Percentiles rank a stretch among this genome's conserved stretches.
Conservation (phyloP, 1,140 invertebrate genomes). For the Drosophila equinoxialis region DNA sequence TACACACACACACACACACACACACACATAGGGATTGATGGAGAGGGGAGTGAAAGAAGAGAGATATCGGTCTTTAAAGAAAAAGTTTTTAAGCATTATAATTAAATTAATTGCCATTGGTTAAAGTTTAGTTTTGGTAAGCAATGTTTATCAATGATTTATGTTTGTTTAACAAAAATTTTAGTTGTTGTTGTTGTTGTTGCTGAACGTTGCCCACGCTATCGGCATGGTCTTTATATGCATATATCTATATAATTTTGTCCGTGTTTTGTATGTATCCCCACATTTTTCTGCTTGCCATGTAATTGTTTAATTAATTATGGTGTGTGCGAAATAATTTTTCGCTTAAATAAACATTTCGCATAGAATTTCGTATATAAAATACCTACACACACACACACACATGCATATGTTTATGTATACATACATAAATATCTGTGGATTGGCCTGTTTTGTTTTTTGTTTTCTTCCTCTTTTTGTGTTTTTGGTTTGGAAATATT, state of each 20-base stretch:
- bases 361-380: conserved; percentile 28
- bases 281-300: conserved; percentile 26
- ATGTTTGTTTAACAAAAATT: conserved; percentile 33
- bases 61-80: not conserved
- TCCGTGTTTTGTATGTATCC: conserved; percentile 13
- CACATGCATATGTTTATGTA: too few relatives aligned
- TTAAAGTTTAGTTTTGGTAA: conserved; percentile 18
- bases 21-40: not conserved
- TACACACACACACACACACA: conserved; percentile 22
- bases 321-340: conserved; percentile 55
- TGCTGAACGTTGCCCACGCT: not conserved
- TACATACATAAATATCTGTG: not conserved
- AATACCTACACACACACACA: not conserved
- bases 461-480: not conserved
- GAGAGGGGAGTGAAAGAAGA: not conserved
- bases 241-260: not conserved
- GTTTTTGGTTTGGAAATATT: not conserved
- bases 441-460: not conserved
- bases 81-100: conserved; percentile 8
- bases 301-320: conserved; percentile 72
- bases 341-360: conserved; percentile 72
- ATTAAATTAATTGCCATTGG: conserved; percentile 46
- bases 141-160: conserved; percentile 49
- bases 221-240: not conserved
- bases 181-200: conserved; percentile 2